Conservation (phyloP, 2,113 vertebrate genomes). For the Asarcornis scutulata region DNA sequence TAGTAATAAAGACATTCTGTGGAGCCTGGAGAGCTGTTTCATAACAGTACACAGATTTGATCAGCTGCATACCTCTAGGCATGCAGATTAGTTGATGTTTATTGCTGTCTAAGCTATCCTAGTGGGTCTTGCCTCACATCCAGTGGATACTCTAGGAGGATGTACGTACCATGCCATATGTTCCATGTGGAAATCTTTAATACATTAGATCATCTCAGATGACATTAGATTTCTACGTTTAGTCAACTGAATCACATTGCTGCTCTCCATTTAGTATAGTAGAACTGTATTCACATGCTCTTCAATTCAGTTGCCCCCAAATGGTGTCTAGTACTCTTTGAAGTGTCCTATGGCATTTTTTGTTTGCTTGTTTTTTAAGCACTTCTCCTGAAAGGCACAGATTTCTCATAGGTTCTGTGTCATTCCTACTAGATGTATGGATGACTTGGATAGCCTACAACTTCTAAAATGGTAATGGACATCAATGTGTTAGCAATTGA, state of each 20-base stretch:
- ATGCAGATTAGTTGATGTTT: not conserved
- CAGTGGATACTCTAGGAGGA: not conserved
- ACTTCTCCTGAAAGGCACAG: not conserved
- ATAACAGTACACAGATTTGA: not conserved
- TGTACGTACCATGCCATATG: not conserved
- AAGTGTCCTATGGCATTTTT: not conserved
- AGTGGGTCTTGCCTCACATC: not conserved
- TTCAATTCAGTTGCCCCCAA: not conserved
- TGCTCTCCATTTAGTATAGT: not conserved
- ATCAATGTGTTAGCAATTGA: not conserved
- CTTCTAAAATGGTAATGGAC: not conserved
- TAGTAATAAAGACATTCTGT: not conserved
- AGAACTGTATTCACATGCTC: not conserved
- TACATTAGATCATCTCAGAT: not conserved
- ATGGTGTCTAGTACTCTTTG: not conserved
- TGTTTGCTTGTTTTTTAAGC: not conserved
- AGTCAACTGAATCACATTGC: not conserved
- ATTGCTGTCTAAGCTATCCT: not conserved
- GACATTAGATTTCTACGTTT: not conserved
- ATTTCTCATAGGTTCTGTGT: not conserved
- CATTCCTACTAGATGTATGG: not conserved
- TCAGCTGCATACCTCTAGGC: not conserved
- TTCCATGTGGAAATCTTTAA: not conserved
- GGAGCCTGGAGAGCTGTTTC: not conserved
- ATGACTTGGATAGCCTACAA: not conserved